Evolutionary conservation across 2,113 vertebrate genomes (phyloP).

Genomic region (Centropus bengalensis): DNA sequence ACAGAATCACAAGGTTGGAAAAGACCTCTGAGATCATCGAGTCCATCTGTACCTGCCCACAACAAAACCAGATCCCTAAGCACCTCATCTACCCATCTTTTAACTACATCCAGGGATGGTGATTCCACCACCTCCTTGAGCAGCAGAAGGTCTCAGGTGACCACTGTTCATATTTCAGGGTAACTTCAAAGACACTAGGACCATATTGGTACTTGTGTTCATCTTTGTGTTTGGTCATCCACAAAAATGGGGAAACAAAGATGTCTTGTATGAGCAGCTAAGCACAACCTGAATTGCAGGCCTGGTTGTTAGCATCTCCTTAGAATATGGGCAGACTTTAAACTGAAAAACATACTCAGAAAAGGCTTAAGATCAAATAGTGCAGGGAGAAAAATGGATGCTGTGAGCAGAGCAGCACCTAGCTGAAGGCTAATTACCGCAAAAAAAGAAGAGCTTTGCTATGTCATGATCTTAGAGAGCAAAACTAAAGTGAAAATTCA

Average conservation of each 20-base stretch:
- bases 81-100: no score
- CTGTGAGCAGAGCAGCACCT: background rate
- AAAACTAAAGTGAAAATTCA: background rate
- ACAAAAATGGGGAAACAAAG: background rate
- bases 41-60: no score
- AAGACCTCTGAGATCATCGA: no score
- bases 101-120: no score
- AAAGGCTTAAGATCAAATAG: background rate
- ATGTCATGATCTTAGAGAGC: rapidly evolving
- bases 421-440: background rate
- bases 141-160: background rate
- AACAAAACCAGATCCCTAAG: no score
- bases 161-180: rapidly evolving
- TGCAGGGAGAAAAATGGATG: background rate
- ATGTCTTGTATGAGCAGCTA: rapidly evolving
- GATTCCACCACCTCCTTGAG: no score
- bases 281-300: background rate
- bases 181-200: background rate
- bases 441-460: background rate
- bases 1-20: no score
- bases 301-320: background rate
- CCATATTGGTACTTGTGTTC: background rate
- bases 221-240: background rate
- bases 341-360: background rate
- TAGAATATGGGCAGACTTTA: rapidly evolving